Base-by-base conservation (phyloP, 1,140 invertebrate genomes). In the Calephelis nemesis region DNA sequence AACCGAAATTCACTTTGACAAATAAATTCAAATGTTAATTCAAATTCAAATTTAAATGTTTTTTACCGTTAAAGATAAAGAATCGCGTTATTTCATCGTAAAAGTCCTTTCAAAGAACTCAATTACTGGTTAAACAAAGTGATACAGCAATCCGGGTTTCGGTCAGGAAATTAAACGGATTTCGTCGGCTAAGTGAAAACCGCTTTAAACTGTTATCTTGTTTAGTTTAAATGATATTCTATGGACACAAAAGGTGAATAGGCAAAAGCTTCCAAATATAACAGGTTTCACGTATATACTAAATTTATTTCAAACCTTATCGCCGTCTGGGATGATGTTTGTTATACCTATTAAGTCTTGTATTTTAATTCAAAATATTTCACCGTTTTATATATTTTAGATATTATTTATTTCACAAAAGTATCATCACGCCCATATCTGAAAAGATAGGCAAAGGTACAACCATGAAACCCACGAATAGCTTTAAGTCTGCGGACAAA, bases 91-190 rank as follows among this genome's bases (percentile, higher is more conserved):
- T 91, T 91, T 86, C 88, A 81, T 70, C 72, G 73, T 84, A 87
- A 88, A 87, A 73, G 84, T 78, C 77, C 73, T 78, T 81, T 83
- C 78, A 87, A 85, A 90, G 83, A 88, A 88, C 83, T 83, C 87
- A 85, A 90, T 88, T 88, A 88, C 83, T 82, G 83, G 76, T 88
- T 85, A 87, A 88, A 88, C 87, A 87, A 88, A 88, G 88, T 85
- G 81, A 84, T 82, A 79, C 77, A 81, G 81, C 86, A 80, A 85
- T 87, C 78, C 78, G 79, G 78, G 81, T 78, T 86, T 82, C 71
- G 77, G 80, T 74, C 85, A 90, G 88, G 88, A 91, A 91, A 91
- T 91, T 91, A 90, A 90, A 87, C 78, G 83, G 82, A 82, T 60
- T 60, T 60, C 54, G 54, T 39, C 75, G 81, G 77, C 79, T 83